Evolutionary conservation across 2,888 invertebrate species (phyloP).

Genomic region (Synanthedon formicaeformis): DNA sequence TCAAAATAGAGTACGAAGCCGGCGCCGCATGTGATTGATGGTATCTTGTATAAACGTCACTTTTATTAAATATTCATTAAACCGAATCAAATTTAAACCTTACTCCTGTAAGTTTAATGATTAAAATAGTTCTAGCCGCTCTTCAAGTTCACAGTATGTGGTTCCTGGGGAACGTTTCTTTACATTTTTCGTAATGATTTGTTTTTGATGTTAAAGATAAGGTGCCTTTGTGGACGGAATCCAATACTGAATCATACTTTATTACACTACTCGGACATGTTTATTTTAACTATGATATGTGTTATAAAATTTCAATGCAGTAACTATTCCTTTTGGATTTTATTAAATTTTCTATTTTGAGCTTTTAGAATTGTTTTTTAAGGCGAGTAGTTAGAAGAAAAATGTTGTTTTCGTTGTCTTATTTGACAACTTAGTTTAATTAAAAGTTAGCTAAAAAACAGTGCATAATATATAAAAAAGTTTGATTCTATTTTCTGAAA

Average conservation of each 20-base stretch:
- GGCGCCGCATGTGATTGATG: constrained; percentile 37
- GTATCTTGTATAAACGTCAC: constrained; percentile 7
- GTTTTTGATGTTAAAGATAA: constrained; percentile 1
- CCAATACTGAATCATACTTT: constrained; percentile 3
- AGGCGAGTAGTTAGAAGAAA: too few relatives aligned
- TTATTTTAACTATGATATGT: neutral
- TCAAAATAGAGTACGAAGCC: constrained; percentile 5
- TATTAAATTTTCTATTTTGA: too few relatives aligned
- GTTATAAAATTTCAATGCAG: neutral
- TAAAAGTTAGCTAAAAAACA: too few relatives aligned
- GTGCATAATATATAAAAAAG: too few relatives aligned
- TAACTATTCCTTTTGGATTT: too few relatives aligned
- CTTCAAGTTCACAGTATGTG: constrained; percentile 8
- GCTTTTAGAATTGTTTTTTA: too few relatives aligned
- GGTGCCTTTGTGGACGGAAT: constrained; percentile 4
- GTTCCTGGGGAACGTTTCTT: constrained; percentile 6
- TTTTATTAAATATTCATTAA: neutral
- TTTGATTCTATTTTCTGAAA: too few relatives aligned
- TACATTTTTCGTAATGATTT: constrained; percentile 3
- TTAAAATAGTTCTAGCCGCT: neutral
- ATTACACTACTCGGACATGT: constrained; percentile 2
- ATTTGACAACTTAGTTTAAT: too few relatives aligned
- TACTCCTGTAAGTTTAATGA: constrained; percentile 7
- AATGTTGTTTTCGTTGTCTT: too few relatives aligned
- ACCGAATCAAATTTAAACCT: neutral